Conservation (phyloP, 2,888 invertebrate genomes). For the Eutolmus rufibarbis region DNA sequence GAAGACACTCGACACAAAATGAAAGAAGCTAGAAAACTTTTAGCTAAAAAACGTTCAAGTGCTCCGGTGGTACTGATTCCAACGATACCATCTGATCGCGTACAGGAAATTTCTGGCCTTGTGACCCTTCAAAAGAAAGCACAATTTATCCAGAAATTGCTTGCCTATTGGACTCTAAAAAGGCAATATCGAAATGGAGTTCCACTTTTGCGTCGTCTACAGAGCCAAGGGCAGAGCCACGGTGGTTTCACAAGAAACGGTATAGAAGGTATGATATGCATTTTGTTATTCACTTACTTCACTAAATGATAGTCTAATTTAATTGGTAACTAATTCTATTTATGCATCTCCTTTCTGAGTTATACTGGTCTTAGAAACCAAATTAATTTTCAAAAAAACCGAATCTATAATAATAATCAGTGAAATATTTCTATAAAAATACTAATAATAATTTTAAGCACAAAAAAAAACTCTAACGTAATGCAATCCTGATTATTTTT, state of each 20-base stretch:
- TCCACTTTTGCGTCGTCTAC: conserved; percentile 85
- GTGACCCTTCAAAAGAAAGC: conserved; percentile 79
- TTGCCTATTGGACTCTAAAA: conserved; percentile 98
- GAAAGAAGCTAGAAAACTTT: conserved; percentile 84
- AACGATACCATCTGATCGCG: conserved; percentile 86
- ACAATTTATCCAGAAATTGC: conserved; percentile 85
- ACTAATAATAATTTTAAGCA: no score
- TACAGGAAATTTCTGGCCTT: conserved; percentile 84
- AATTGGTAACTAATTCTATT: not conserved
- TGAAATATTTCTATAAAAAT: no score
- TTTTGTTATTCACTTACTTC: not conserved
- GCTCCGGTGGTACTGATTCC: conserved; percentile 93
- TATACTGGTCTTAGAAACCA: no score
- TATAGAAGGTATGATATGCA: conserved; percentile 63
- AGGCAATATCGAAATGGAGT: conserved; percentile 94
- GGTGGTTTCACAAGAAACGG: conserved; percentile 66
- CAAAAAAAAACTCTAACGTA: no score
- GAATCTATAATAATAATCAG: no score
- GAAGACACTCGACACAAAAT: conserved; percentile 81
- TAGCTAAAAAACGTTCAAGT: conserved; percentile 88
- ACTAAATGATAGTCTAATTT: conserved; percentile 45
- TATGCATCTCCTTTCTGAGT: not conserved
- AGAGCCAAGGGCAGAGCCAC: conserved; percentile 67
- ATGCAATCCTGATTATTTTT: no score
- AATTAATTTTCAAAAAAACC: no score